phyloP scores from a whole-genome alignment of 92 coral and sea anemone genomes.

The Meandrina meandrites region DNA sequence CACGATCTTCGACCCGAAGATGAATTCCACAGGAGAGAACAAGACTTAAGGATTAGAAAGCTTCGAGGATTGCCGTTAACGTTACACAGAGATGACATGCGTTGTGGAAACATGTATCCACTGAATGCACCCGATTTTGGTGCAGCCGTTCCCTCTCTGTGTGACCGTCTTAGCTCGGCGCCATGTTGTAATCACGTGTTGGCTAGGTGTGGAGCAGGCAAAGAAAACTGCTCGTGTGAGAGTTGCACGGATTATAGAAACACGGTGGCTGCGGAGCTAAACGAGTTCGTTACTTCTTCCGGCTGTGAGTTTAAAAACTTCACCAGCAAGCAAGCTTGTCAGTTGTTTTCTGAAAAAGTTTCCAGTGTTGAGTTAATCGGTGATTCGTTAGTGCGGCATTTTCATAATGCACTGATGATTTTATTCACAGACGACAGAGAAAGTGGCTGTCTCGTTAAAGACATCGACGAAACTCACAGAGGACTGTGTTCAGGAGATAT shows the following conservation, averaged over 20 bases:
- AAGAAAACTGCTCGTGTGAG: conserved; percentile 58
- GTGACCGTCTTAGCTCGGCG: conserved; percentile 40
- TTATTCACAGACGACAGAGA: conserved; percentile 54
- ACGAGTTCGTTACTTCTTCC: conserved; percentile 49
- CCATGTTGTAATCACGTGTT: conserved; percentile 69
- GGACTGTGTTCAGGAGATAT: conserved; percentile 66
- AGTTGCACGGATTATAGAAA: conserved; percentile 63
- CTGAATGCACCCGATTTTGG: conserved; percentile 57
- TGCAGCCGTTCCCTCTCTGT: conserved; percentile 50
- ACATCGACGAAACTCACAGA: conserved; percentile 17
- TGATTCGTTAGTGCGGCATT: conserved; percentile 75
- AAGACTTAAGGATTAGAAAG: conserved; percentile 49
- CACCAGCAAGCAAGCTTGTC: conserved; percentile 64
- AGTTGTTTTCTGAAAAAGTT: conserved; percentile 46
- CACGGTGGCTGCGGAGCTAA: conserved; percentile 59
- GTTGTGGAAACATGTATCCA: conserved; percentile 63
- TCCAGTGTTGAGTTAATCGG: conserved; percentile 65
- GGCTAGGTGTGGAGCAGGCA: conserved; percentile 56
- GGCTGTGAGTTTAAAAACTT: conserved; percentile 56
- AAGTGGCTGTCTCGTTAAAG: conserved; percentile 42
- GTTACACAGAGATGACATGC: conserved; percentile 53
- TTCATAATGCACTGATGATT: conserved; percentile 63
- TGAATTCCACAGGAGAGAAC: conserved; percentile 11
- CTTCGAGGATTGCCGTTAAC: conserved; percentile 58
- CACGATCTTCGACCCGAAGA: conserved; percentile 32